Base-by-base conservation (phyloP, 2,113 vertebrate species). In the Pterocles gutturalis region DNA sequence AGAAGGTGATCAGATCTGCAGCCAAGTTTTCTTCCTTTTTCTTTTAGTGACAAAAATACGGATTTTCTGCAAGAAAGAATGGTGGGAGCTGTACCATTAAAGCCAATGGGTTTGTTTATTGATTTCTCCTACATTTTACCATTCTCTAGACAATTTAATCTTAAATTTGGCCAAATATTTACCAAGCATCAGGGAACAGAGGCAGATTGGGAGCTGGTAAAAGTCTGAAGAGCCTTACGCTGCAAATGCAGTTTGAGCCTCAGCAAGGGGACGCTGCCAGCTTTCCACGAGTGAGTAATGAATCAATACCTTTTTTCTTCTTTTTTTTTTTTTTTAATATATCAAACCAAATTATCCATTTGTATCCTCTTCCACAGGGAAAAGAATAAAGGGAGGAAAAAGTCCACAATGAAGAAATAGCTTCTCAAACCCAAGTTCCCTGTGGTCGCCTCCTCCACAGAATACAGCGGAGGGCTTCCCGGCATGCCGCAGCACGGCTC, bases 401-500 rank as follows among this genome's bases (percentile, higher is more conserved):
- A 81, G 12, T n/a, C 10, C 41, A 26, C 33, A 65, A 29, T 48
- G 49, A 69, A 86, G 22, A 72, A 83, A 33, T 5, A 69, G 17
- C 33, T 58, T 29, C 38, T 67, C 57, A 75, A 71, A 31, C 16
- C 45, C 18, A 9, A 81, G 72, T 14, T 61, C 14, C 9, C 66
- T 1, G 15, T 21, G 26, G 36, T 58, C 20, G 1, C 54, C 4
- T 34, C 43, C 58, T n/a, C 64, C 9, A 11, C 25, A 2, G 4
- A 19, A 33, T 1, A 13, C 2, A 60, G 48, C 7, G 0, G 25
- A 64, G 51, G 51, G 43, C 29, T 67, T 48, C 85, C 54, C 22
- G 1, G 43, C 28, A 29, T 7, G 4, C 46, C 1, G 0, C 53
- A 71, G 81, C 76, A n/a, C 2, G 0, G 4, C 71, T 36, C 14